A percentile compares a stretch with the other conserved stretches of the same genome.
phyloP scores from a whole-genome alignment of 2,113 vertebrate species.

The Pimephales promelas region DNA sequence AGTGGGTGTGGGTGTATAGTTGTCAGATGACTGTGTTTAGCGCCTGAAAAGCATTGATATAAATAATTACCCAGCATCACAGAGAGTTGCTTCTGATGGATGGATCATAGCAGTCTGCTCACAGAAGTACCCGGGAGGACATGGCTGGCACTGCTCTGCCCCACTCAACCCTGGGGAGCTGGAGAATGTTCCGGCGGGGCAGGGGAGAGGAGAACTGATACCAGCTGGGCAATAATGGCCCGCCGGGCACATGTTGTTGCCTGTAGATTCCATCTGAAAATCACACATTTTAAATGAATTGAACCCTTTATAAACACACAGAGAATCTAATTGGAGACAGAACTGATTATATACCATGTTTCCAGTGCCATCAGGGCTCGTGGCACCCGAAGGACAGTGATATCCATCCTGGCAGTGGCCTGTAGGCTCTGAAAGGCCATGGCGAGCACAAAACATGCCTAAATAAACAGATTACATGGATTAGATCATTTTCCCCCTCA shows the following conservation, averaged over 20 bases:
- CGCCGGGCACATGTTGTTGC: constrained; percentile 82
- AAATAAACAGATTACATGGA: constrained; percentile 33
- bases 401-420: constrained; percentile 83
- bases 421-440: constrained; percentile 79
- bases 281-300: constrained; percentile 8
- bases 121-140: constrained; percentile 84
- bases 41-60: constrained; percentile 15
- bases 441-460: constrained; percentile 87
- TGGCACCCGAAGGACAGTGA: constrained; percentile 81
- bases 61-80: constrained; percentile 79
- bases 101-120: constrained; percentile 74
- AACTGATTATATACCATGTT: constrained; percentile 68
- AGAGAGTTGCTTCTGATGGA: constrained; percentile 70
- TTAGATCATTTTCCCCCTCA: neutral
- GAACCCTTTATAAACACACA: neutral
- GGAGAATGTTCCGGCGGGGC: constrained; percentile 83
- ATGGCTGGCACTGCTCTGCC: constrained; percentile 78
- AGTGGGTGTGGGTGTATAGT: constrained; percentile 41
- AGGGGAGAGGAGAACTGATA: constrained; percentile 78
- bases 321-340: neutral
- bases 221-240: constrained; percentile 88
- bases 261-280: constrained; percentile 75
- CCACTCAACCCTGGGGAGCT: constrained; percentile 71
- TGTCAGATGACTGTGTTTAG: neutral
- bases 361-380: constrained; percentile 78